A percentile compares a stretch with the other conserved stretches of the same genome.
Evolutionary conservation across 1,140 invertebrate species (phyloP).

Genomic region (Papilio machaon): DNA sequence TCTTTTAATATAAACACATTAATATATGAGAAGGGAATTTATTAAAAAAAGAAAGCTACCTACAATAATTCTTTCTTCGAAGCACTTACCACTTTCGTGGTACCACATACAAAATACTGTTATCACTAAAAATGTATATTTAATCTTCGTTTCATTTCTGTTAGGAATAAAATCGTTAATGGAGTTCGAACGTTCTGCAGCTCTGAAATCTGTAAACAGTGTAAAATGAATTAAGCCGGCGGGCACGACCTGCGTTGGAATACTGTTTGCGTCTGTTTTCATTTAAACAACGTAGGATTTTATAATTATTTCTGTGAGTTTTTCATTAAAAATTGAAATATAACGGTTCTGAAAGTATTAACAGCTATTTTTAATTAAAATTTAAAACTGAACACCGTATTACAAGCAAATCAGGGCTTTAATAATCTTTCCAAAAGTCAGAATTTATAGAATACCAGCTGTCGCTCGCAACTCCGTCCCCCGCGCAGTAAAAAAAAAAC

Average conservation of each 20-base stretch:
- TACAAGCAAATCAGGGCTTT: too few species aligned
- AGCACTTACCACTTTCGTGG: too few species aligned
- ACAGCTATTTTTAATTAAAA: not conserved
- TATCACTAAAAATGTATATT: not conserved
- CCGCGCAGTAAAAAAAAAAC: too few species aligned
- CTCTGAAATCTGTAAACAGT: constrained; percentile 3
- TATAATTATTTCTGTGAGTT: not conserved
- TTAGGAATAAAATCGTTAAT: not conserved
- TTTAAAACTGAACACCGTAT: not conserved
- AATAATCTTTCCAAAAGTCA: too few species aligned
- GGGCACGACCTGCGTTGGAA: not conserved
- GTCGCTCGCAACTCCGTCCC: too few species aligned
- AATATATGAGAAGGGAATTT: too few species aligned
- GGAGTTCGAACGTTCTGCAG: not conserved
- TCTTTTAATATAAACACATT: too few species aligned
- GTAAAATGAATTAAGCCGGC: constrained; percentile 7
- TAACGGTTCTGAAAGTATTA: not conserved
- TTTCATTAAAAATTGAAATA: not conserved
- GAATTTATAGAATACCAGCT: too few species aligned
- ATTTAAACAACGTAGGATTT: not conserved
- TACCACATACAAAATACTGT: not conserved
- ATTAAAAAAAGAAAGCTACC: too few species aligned
- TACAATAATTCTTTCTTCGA: too few species aligned
- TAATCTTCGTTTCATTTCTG: not conserved
- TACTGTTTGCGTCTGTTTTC: constrained; percentile 1